These are phyloP conservation scores for Siniperca knerii DNA, from an alignment of 2,113 vertebrate genomes.

Conservation along the genomic window DNA sequence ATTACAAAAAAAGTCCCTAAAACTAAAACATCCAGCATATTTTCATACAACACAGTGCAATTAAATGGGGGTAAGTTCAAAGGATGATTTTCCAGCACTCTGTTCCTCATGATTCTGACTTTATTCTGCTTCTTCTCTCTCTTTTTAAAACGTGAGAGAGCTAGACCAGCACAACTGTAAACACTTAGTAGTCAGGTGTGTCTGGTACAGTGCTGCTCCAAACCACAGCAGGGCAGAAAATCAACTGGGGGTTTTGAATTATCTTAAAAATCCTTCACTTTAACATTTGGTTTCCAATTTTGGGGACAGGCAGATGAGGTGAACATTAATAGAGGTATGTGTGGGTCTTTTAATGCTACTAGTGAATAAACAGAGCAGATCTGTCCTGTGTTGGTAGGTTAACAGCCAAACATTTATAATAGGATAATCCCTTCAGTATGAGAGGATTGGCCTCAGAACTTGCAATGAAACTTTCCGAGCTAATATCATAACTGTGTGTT, in stretches of 20 bases:
- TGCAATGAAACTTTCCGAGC: neutral
- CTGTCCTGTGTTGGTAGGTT: neutral
- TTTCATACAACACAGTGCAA: slow-evolving; percentile 85
- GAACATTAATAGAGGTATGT: neutral
- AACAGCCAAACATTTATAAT: slow-evolving; percentile 12
- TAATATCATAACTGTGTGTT: neutral
- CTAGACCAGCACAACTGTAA: slow-evolving; percentile 62
- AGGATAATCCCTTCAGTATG: neutral
- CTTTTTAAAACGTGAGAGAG: slow-evolving; percentile 12
- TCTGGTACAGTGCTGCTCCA: slow-evolving; percentile 60
- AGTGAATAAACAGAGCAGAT: neutral
- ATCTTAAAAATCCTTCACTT: slow-evolving; percentile 6
- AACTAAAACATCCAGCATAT: slow-evolving; percentile 84
- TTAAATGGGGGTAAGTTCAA: slow-evolving; percentile 60
- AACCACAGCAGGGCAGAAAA: slow-evolving; percentile 55
- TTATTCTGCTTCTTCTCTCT: slow-evolving; percentile 11
- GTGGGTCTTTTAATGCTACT: neutral
- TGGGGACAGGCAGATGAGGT: neutral
- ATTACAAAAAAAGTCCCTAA: slow-evolving; percentile 77
- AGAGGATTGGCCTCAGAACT: neutral
- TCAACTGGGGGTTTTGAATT: neutral
- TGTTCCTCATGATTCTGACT: slow-evolving; percentile 39
- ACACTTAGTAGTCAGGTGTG: slow-evolving; percentile 62
- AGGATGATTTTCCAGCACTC: slow-evolving; percentile 63
- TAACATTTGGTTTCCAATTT: slow-evolving; percentile 16